Conservation (phyloP, 2,113 vertebrate genomes). For the Phainopepla nitens region DNA sequence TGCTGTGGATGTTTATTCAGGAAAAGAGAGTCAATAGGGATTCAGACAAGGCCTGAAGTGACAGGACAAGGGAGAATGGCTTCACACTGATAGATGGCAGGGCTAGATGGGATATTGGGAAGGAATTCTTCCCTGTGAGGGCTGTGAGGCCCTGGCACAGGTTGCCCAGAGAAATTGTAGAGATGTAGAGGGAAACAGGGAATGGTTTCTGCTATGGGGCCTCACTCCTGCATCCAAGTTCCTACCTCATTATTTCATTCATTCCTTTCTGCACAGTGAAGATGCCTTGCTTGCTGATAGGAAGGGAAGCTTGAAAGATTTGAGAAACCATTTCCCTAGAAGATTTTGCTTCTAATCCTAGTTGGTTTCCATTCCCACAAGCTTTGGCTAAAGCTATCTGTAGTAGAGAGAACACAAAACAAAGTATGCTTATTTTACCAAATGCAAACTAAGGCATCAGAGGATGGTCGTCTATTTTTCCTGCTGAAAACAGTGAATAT, state of each 20-base stretch:
- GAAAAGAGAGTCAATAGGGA: neutral
- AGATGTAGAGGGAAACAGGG: neutral
- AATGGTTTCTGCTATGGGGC: neutral
- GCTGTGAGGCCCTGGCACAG: neutral
- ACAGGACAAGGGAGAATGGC: neutral
- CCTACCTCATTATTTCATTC: conserved; percentile 95
- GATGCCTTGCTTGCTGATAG: conserved; percentile 69
- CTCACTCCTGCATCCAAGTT: neutral
- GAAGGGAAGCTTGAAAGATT: conserved; percentile 79
- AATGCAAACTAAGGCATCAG: neutral
- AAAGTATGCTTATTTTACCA: neutral
- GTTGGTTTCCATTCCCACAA: conserved; percentile 81
- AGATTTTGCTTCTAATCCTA: conserved; percentile 79
- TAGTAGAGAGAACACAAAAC: neutral
- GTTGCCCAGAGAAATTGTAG: neutral
- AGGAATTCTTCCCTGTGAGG: neutral
- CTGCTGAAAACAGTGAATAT: neutral
- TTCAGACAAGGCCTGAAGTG: neutral
- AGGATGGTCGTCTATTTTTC: neutral
- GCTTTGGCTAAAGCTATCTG: conserved; percentile 88
- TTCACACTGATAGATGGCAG: neutral
- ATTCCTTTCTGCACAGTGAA: conserved; percentile 84
- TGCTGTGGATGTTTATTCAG: neutral
- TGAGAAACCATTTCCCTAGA: conserved; percentile 81
- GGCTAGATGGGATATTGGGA: neutral